Conservation (phyloP, 2,113 vertebrate species). For the Pachypanchax playfairii region DNA sequence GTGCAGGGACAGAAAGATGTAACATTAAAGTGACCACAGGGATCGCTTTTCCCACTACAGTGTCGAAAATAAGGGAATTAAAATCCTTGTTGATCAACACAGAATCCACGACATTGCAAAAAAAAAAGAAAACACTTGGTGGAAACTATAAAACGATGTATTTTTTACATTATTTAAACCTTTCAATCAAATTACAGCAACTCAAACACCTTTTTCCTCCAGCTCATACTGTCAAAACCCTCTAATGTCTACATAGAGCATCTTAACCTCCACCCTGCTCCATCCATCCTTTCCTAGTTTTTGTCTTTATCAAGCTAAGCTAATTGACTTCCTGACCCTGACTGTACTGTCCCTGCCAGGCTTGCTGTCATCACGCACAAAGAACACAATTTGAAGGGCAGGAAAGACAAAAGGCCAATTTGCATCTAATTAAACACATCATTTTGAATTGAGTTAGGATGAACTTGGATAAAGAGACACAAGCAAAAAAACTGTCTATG, state of each 20-base stretch:
- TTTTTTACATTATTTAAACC: constrained; percentile 16
- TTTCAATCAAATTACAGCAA: not conserved
- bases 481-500: constrained; percentile 34
- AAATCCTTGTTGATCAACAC: constrained; percentile 3
- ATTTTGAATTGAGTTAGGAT: constrained; percentile 47
- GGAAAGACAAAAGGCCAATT: constrained; percentile 72
- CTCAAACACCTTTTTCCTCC: not conserved
- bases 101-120: constrained; percentile 23
- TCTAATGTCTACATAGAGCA: not conserved
- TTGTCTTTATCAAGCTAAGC: constrained; percentile 39
- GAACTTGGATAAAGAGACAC: constrained; percentile 41
- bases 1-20: constrained; percentile 18
- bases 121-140: constrained; percentile 3
- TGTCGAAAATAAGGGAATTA: not conserved
- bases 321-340: constrained; percentile 56
- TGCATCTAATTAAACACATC: constrained; percentile 75
- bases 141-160: constrained; percentile 10
- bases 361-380: constrained; percentile 62
- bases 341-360: constrained; percentile 50
- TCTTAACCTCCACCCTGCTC: not conserved
- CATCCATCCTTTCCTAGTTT: constrained; percentile 2
- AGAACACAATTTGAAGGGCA: constrained; percentile 45
- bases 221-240: not conserved
- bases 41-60: constrained; percentile 16
- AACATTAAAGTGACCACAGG: constrained; percentile 35